Base-by-base conservation (phyloP, 1,140 invertebrate genomes). In the Arion vulgaris region DNA sequence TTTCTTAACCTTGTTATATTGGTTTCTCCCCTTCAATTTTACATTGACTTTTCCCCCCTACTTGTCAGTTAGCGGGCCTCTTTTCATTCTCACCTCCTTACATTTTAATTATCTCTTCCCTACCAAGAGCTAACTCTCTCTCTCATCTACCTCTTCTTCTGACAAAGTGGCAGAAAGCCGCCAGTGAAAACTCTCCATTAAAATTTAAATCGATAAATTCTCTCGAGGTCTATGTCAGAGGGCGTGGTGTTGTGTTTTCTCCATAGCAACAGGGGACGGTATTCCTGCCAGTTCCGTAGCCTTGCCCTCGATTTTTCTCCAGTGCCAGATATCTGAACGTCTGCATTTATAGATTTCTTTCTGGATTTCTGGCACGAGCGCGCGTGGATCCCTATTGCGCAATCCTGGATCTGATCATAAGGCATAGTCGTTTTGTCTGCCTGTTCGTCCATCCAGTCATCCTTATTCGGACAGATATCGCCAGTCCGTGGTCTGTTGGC, bases 221-320 rank as follows among this genome's bases (percentile, higher is more conserved):
- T 57, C 53, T 57, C 53, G 53, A 57, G 53, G 5, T 57, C 23
- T 57, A 57, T 57, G 53, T 57, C 53, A 57, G 53, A 57, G 53
- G 53, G 53, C 53, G 53, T 57, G 53, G 53, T 57, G 53, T 57
- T 57, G 53, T 57, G 53, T 57, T 57, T 57, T 57, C 53, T 57
- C 53, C 53, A 57, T 57, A n/a, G 53, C 53, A 57, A 57, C 53
- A n/a, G 41, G 5, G 15, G 41, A n/a, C 53, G 53, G 23, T 23
- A 57, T 57, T n/a, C 53, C 15, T 11, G 53, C 26, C 53, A 19
- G 9, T 57, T 57, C 53, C 23, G 53, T 57, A 57, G 53, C 23
- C 53, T 57, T 57, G 53, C 53, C 23, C 53, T 57, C 15, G 53
- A 57, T 57, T 23, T 57, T 9, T 57, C 53, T 57, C 53, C 53